Base-by-base conservation (phyloP, 2,797 vertebrate species). In the Chlorospingus flavigularis region DNA sequence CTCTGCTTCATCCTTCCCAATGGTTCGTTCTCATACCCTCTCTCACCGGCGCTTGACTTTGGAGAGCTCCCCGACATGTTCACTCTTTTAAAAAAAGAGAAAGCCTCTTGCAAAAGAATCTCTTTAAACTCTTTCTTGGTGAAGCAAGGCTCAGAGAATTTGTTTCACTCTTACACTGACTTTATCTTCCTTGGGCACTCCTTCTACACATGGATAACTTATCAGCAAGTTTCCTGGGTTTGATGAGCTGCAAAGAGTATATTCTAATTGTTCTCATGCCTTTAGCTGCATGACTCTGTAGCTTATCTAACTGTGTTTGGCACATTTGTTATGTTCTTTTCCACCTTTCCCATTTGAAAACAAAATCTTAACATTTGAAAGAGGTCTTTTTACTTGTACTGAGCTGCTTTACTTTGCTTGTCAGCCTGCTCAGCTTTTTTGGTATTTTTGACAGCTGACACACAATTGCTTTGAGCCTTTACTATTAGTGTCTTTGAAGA, bases 141-240 rank as follows among this genome's bases (percentile, higher is more conserved):
- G 39, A 88, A 86, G 55, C n/a, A 71, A 77, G 31, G 42, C 50
- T 85, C 42, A 65, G 84, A 80, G 50, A 77, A 67, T 48, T 50
- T 63, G 45, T 57, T 92, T 65, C 40, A 61, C 35, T 80, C 61
- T 86, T 50, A 72, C 78, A 33, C 57, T 71, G 48, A 63, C 84
- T 94, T 91, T 85, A 71, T 80, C 89, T 92, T 94, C 75, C 65
- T 61, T 50, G 30, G 53, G 53, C 81, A 95, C 79, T 91, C 85
- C 92, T 87, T 73, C 48, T 61, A 71, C 0, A 0, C 42, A 58
- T 4, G 62, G 78, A 86, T 91, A 92, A 65, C 53, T 76, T 71
- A 95, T 37, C 89, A 94, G 72, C 65, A 87, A 70, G 61, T 61
- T 94, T 94, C 90, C 93, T 72, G 87, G 50, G 78, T 92, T 92